Percentiles rank a stretch among this genome's conserved stretches.
Conservation (phyloP, 2,888 invertebrate species). For the Hirtodrosophila confusa region DNA sequence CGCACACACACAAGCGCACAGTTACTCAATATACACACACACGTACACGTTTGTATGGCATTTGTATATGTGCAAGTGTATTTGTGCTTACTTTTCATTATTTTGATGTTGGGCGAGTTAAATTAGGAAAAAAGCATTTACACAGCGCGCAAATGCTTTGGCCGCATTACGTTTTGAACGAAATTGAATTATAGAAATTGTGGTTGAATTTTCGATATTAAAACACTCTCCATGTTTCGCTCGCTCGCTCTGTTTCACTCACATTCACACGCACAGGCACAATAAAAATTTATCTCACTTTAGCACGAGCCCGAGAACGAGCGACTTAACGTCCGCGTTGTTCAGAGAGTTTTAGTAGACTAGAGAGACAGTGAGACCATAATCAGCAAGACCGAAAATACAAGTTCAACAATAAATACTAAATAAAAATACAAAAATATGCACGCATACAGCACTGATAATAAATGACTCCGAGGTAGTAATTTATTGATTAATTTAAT, state of each 20-base stretch:
- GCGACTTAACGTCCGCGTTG: constrained; percentile 42
- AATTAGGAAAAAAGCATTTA: constrained; percentile 47
- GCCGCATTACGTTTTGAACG: constrained; percentile 39
- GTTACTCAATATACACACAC: constrained; percentile 25
- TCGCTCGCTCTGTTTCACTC: constrained; percentile 54
- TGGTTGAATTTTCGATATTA: constrained; percentile 49
- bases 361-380: constrained; percentile 13
- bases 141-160: constrained; percentile 49
- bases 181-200: constrained; percentile 58
- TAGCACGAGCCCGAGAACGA: constrained; percentile 52
- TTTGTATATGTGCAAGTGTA: constrained; percentile 25
- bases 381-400: neutral
- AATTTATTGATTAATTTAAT: too few species aligned
- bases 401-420: neutral
- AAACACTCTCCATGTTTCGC: constrained; percentile 66
- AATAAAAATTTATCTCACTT: constrained; percentile 38
- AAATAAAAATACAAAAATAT: neutral
- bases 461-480: neutral
- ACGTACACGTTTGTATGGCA: constrained; percentile 15
- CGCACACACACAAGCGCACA: constrained; percentile 18
- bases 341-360: constrained; percentile 59
- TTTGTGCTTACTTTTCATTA: constrained; percentile 66
- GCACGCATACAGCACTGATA: neutral
- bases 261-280: constrained; percentile 55
- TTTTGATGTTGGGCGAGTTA: constrained; percentile 34